These are phyloP conservation scores for Fulica atra DNA, from an alignment of 2,113 vertebrate genomes.

Conservation along the genomic window DNA sequence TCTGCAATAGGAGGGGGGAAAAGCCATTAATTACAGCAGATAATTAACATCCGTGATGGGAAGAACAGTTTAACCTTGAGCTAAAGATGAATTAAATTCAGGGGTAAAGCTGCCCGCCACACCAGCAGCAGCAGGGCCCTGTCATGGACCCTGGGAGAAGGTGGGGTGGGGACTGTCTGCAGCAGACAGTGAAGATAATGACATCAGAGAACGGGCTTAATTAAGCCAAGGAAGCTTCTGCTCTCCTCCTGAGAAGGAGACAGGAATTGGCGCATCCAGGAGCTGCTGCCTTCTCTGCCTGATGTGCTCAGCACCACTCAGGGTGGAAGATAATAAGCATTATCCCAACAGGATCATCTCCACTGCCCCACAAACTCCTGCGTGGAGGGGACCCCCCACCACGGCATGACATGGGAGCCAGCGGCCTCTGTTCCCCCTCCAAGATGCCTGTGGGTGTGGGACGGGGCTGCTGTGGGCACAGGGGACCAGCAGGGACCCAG, in stretches of 20 bases:
- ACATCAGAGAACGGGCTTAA: background rate
- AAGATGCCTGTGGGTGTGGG: fast-evolving
- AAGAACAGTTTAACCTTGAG: background rate
- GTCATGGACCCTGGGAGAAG: background rate
- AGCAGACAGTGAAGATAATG: background rate
- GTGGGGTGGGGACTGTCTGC: background rate
- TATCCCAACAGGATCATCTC: background rate
- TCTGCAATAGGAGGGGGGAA: background rate
- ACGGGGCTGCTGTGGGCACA: fast-evolving
- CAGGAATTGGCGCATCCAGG: fast-evolving
- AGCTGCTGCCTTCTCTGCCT: background rate
- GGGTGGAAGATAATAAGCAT: background rate
- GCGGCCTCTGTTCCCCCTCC: no score
- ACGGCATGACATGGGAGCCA: fast-evolving
- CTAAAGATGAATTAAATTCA: background rate
- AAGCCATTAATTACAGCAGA: background rate
- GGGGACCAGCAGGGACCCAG: background rate
- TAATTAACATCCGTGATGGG: background rate
- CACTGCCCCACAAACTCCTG: background rate
- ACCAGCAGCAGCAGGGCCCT: background rate
- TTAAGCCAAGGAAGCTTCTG: background rate
- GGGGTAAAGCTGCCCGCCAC: background rate
- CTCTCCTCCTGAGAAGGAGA: background rate
- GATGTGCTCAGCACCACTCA: fast-evolving
- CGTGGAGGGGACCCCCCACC: fast-evolving